Percentiles rank a stretch among this genome's conserved stretches.
These are phyloP conservation scores for Sepiola atlantica DNA, from an alignment of 2,888 invertebrate genomes.

Conservation along the genomic window DNA sequence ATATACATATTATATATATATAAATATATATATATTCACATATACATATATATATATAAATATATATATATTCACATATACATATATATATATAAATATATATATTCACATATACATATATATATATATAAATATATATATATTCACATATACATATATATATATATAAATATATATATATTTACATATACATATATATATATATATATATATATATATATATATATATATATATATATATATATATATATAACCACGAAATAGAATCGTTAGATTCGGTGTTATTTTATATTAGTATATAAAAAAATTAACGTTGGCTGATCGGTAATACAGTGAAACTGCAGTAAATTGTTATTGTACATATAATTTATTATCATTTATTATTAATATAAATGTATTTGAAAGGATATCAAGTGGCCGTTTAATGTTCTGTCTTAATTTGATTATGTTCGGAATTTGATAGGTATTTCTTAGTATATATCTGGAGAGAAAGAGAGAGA, in stretches of 20 bases:
- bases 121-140: not conserved
- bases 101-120: not conserved
- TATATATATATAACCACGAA: not conserved
- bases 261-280: not conserved
- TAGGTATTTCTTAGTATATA: too few relatives aligned
- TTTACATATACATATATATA: not conserved
- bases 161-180: not conserved
- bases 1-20: too few relatives aligned
- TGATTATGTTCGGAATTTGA: too few relatives aligned
- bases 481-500: constrained; percentile 15
- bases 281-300: not conserved
- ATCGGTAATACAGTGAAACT: too few relatives aligned
- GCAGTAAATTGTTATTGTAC: too few relatives aligned
- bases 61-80: not conserved
- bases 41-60: not conserved
- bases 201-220: not conserved
- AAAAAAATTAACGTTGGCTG: too few relatives aligned
- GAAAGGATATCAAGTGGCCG: too few relatives aligned
- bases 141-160: not conserved
- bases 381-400: too few relatives aligned
- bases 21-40: too few relatives aligned
- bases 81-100: not conserved
- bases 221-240: not conserved
- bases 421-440: too few relatives aligned
- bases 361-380: too few relatives aligned